A percentile compares a stretch with the other conserved stretches of the same genome.
phyloP scores from a whole-genome alignment of 1,140 invertebrate genomes.

The Caenorhabditis inopinata region DNA sequence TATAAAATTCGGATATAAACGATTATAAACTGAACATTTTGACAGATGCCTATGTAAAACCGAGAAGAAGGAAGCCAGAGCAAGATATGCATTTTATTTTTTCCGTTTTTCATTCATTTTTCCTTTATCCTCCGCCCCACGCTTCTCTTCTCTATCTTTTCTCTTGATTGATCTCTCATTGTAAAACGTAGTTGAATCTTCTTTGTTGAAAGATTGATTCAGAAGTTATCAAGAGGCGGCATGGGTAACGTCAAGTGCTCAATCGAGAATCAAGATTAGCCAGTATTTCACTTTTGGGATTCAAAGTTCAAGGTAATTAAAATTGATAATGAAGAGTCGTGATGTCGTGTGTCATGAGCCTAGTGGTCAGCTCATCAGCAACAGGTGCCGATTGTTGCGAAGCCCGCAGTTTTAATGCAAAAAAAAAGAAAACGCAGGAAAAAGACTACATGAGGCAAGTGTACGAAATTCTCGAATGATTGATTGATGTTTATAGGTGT shows the following conservation, averaged over 20 bases:
- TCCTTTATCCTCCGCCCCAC: not conserved
- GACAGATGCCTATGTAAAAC: not conserved
- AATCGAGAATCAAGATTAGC: too few relatives aligned
- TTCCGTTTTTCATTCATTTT: not conserved
- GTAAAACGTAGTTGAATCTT: constrained; percentile 21
- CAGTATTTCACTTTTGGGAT: too few relatives aligned
- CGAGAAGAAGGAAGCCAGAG: not conserved
- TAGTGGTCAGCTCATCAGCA: not conserved
- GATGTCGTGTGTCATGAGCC: not conserved
- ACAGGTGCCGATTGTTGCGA: not conserved
- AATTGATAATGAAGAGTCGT: not conserved
- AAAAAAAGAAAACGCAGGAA: not conserved
- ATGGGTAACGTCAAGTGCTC: not conserved
- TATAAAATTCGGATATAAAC: too few relatives aligned
- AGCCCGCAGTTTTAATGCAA: not conserved
- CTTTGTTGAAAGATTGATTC: not conserved
- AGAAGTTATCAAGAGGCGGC: not conserved
- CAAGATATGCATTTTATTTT: not conserved
- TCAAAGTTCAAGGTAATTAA: not conserved
- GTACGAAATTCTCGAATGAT: constrained; percentile 19
- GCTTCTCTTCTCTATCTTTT: not conserved
- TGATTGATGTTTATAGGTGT: constrained; percentile 22
- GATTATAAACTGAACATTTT: too few relatives aligned
- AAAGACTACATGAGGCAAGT: not conserved
- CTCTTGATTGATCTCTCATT: constrained; percentile 20